Base-by-base conservation (phyloP, 2,797 vertebrate species). In the Bucorvus abyssinicus region DNA sequence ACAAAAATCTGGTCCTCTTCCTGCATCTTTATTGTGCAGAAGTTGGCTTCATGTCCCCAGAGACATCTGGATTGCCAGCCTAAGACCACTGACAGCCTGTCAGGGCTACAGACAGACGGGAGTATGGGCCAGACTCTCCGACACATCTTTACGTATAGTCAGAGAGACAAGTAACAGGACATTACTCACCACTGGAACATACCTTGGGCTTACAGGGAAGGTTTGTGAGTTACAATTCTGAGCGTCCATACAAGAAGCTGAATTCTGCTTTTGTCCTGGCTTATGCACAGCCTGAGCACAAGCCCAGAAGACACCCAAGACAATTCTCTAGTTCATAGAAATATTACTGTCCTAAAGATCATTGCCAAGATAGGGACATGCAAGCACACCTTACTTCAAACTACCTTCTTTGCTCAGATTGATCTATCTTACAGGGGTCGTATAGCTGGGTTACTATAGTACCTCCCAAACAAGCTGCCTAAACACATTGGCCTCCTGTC, bases 171-270 rank as follows among this genome's bases (percentile, higher is more conserved):
- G 21, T 5, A 40, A 22, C 1, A 77, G n/a, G 56, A 44, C 2
- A 0, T 4, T 11, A 5, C 9, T 13, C 36, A 20, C 30, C 2
- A 1, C 63, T n/a, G 50, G 38, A 71, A 71, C 5, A 4, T 11
- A 59, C 5, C 49, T 74, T 26, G 44, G 23, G 27, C 36, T 59
- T 65, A 40, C 44, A 44, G 42, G 24, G 44, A 63, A 87, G 15
- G 32, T 56, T 14, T 82, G 42, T 1, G 4, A 75, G 17, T 50
- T 87, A 26, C 70, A 27, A 45, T 45, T 61, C 38, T 50, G 18
- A 91, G 59, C 12, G 3, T 40, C 30, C 14, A 26, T 2, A 9
- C 5, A 2, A 55, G 15, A 78, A 20, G 34, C 30, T 63, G n/a
- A 85, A 59, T 67, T 84, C 52, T 64, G 57, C 57, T 70, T 92